Percentiles rank a stretch among this genome's conserved stretches.
Conservation (phyloP, 1,140 invertebrate species). For the Diabrotica undecimpunctata region DNA sequence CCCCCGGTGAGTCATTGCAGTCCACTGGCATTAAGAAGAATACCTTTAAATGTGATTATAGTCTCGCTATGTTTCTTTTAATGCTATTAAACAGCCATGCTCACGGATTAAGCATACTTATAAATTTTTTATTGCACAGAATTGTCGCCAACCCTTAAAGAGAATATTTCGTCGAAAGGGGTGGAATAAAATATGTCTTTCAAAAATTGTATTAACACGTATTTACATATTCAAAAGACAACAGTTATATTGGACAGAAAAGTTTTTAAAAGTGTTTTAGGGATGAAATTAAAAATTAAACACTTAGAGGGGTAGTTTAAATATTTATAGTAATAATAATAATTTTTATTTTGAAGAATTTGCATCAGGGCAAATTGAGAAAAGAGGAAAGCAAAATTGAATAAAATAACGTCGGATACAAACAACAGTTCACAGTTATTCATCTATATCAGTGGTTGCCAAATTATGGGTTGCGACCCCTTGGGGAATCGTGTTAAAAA, state of each 20-base stretch:
- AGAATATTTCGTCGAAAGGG: background rate
- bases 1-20: background rate
- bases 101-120: background rate
- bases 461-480: too few species aligned
- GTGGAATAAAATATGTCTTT: background rate
- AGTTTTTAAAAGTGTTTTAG: too few species aligned
- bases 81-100: background rate
- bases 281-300: background rate
- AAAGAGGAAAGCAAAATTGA: too few species aligned
- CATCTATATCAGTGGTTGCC: too few species aligned
- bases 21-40: background rate
- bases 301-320: background rate
- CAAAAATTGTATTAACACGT: background rate
- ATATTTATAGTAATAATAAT: too few species aligned
- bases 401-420: too few species aligned
- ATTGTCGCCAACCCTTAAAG: background rate
- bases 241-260: too few species aligned
- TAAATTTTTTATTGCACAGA: background rate
- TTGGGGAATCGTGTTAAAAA: too few species aligned
- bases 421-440: too few species aligned
- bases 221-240: constrained; percentile 3
- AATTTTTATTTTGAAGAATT: too few species aligned
- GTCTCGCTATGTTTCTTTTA: background rate
- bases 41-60: background rate
- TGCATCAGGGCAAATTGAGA: too few species aligned